Evolutionary conservation across 2,888 invertebrate genomes (phyloP).

Genomic region (Andrena camellia): DNA sequence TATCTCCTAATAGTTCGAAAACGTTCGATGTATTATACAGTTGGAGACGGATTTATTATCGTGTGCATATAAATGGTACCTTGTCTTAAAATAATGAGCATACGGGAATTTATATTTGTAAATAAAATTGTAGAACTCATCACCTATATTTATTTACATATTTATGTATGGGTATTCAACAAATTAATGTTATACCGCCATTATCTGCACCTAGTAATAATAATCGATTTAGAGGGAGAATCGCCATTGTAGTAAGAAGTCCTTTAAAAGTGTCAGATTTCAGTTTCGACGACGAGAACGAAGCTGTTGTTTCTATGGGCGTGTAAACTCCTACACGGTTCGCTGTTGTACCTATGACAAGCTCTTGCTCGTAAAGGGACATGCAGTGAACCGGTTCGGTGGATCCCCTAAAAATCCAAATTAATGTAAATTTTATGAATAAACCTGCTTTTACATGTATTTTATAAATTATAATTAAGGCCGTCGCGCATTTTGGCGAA

Average conservation of each 20-base stretch:
- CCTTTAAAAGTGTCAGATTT: slow-evolving; percentile 96
- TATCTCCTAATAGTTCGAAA: background rate
- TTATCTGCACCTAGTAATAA: slow-evolving; percentile 96
- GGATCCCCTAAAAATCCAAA: slow-evolving; percentile 89
- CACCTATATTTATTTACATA: slow-evolving; percentile 12
- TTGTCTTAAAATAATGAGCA: background rate
- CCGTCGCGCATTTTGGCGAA: no score
- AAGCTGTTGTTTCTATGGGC: slow-evolving; percentile 89
- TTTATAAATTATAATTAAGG: background rate
- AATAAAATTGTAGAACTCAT: slow-evolving; percentile 30
- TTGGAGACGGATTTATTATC: background rate
- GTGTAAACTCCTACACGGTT: slow-evolving; percentile 96
- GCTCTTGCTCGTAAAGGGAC: slow-evolving; percentile 91
- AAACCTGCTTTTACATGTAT: slow-evolving; percentile 15
- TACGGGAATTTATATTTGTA: slow-evolving; percentile 12
- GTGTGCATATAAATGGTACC: background rate
- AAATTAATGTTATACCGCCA: slow-evolving; percentile 93
- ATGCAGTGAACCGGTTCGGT: slow-evolving; percentile 97
- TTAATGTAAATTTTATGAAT: background rate
- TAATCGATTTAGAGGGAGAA: slow-evolving; percentile 95
- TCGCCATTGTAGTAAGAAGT: slow-evolving; percentile 95
- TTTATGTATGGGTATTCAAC: slow-evolving; percentile 85
- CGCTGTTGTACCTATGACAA: slow-evolving; percentile 96
- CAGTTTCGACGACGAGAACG: slow-evolving; percentile 93
- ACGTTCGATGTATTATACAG: slow-evolving; percentile 16